Base-by-base conservation (phyloP, 2,888 invertebrate species). In the Acanthoscelides obtectus region DNA sequence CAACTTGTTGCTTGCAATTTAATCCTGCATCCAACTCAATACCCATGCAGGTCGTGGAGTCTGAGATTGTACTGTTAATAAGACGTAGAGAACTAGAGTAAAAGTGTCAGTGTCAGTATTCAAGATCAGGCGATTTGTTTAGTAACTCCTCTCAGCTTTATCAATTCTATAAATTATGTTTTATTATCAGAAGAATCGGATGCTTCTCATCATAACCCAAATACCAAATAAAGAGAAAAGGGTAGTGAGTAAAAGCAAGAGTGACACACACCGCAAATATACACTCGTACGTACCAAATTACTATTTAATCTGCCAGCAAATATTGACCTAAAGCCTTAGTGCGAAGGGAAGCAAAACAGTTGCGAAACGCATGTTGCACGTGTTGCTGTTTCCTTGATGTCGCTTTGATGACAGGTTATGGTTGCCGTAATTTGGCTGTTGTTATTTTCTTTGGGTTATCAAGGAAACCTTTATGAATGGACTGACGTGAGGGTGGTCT, bases 261-360 rank as follows among this genome's bases (percentile, higher is more conserved):
- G 45, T 45, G 45, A 45, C 8, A 45, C 45, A 45, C 12, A 45
- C 5, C 1, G 45, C 45, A 12, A 45, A 45, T 45, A 45, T 45
- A 45, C n/a, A n/a, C n/a, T n/a, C n/a, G n/a, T n/a, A n/a, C 67
- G 70, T 66, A 76, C 75, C 77, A 74, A 76, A 79, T 76, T 77
- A 72, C 75, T 69, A 72, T 74, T 71, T 77, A 72, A 80, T 79
- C 80, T 76, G 69, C 78, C 72, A 21, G 76, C 77, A 80, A 81
- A 81, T 81, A 81, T 81, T 80, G 77, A 77, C 79, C 69, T 64
- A 73, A 70, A 73, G 66, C 72, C 72, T 65, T 45, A 75, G 45
- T 12, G 72, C 73, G 68, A 74, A 73, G 73, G 73, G 73, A 73
- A 74, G 45, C 20, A 63, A 45, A 70, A 74, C 77, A 78, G 75